A percentile compares a stretch with the other conserved stretches of the same genome.
phyloP scores from a whole-genome alignment of 2,888 invertebrate species.

The Athalia cordata region DNA sequence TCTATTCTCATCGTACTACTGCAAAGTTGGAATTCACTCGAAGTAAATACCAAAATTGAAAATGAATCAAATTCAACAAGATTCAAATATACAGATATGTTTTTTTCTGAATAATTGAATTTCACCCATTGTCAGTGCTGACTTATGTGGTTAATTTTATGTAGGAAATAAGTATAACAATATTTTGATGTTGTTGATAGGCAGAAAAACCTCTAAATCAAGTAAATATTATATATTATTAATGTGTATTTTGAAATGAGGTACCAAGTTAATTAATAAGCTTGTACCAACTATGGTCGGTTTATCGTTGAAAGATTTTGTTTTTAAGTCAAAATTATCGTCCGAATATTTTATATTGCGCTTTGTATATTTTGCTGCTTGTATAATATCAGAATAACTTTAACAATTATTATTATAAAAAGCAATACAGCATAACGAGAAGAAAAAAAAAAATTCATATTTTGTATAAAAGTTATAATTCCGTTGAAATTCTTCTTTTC shows the following conservation, averaged over 20 bases:
- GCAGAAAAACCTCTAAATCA: too few relatives aligned
- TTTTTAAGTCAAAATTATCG: background rate
- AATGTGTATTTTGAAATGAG: too few relatives aligned
- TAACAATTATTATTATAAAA: background rate
- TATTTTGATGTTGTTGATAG: too few relatives aligned
- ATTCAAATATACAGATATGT: too few relatives aligned
- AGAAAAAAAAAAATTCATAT: slow-evolving; percentile 2
- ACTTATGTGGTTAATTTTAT: too few relatives aligned
- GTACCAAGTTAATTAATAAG: background rate
- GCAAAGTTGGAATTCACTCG: background rate
- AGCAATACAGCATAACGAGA: slow-evolving; percentile 23
- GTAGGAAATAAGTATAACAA: too few relatives aligned
- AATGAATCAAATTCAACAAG: too few relatives aligned
- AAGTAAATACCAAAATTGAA: background rate
- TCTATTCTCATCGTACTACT: background rate
- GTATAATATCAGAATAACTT: background rate
- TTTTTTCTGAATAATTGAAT: too few relatives aligned
- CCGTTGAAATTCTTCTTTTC: slow-evolving; percentile 9
- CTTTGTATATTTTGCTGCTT: slow-evolving; percentile 11
- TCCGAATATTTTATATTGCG: background rate
- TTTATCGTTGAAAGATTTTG: slow-evolving; percentile 3
- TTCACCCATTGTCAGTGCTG: too few relatives aligned
- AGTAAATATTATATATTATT: too few relatives aligned
- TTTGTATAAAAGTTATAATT: slow-evolving; percentile 41
- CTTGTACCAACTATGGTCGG: background rate